Percentiles rank a stretch among this genome's conserved stretches.
Conservation (phyloP, 2,888 invertebrate genomes). For the Macrosoma leucophasiata region DNA sequence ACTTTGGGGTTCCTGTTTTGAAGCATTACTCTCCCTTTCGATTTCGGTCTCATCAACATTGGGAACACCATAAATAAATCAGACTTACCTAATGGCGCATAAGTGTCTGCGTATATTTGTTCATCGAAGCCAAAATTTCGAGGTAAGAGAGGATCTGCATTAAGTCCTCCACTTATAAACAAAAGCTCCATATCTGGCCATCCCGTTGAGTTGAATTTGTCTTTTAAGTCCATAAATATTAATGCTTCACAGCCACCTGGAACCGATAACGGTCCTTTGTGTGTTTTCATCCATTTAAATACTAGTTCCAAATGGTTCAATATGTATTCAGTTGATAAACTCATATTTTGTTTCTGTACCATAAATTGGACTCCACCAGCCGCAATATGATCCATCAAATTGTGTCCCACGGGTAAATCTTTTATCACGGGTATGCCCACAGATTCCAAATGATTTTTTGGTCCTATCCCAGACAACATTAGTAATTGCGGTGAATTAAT, state of each 20-base stretch:
- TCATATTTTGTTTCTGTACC: conserved; percentile 52
- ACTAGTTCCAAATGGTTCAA: conserved; percentile 55
- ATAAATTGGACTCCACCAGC: conserved; percentile 78
- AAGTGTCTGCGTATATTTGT: conserved; percentile 55
- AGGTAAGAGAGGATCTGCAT: conserved; percentile 59
- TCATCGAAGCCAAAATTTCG: conserved; percentile 73
- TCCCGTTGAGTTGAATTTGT: conserved; percentile 68
- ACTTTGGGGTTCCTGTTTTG: conserved; percentile 81
- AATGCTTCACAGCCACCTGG: conserved; percentile 82
- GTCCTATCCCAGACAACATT: conserved; percentile 87
- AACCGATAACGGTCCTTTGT: conserved; percentile 75
- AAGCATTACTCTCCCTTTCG: conserved; percentile 81
- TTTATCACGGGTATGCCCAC: conserved; percentile 71
- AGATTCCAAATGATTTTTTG: conserved; percentile 73
- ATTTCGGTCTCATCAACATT: conserved; percentile 82
- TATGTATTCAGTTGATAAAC: conserved; percentile 49
- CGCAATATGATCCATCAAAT: conserved; percentile 82
- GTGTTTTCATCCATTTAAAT: conserved; percentile 71
- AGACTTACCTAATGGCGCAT: conserved; percentile 49
- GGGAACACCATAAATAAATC: conserved; percentile 77
- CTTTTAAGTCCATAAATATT: conserved; percentile 77
- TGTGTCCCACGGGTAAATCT: conserved; percentile 79
- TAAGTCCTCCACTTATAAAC: conserved; percentile 74
- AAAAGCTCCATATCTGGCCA: conserved; percentile 81
- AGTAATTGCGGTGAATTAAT: conserved; percentile 86